Conservation (phyloP, 2,797 vertebrate genomes). For the Argya squamiceps region DNA sequence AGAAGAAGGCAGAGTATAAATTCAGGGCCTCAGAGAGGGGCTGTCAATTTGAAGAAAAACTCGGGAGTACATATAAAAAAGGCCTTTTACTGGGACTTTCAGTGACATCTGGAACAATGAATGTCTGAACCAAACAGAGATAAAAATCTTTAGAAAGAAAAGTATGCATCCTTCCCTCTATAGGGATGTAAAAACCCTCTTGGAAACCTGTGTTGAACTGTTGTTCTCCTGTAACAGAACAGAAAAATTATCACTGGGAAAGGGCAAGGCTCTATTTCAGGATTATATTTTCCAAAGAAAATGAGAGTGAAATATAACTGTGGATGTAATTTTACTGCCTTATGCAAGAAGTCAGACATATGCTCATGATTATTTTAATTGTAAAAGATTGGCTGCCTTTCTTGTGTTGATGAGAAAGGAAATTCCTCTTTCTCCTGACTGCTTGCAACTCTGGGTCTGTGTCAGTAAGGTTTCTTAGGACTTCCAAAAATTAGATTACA, state of each 20-base stretch:
- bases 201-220: neutral
- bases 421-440: neutral
- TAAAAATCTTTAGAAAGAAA: neutral
- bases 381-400: slow-evolving; percentile 1
- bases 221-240: neutral
- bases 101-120: neutral
- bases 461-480: neutral
- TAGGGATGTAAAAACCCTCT: neutral
- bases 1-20: slow-evolving; percentile 12
- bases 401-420: neutral
- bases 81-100: neutral
- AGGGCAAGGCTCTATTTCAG: slow-evolving; percentile 29
- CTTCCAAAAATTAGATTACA: neutral
- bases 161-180: neutral
- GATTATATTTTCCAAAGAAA: slow-evolving; percentile 13
- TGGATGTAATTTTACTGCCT: slow-evolving; percentile 30
- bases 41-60: neutral
- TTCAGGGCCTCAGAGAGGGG: neutral
- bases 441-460: neutral
- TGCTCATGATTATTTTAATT: slow-evolving; percentile 52
- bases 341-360: slow-evolving; percentile 33
- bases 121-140: neutral
- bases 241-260: slow-evolving; percentile 3
- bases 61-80: neutral
- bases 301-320: slow-evolving; percentile 8